These are phyloP conservation scores for Drosophila murphyi DNA, from an alignment of 1,140 invertebrate species.

Conservation along the genomic window DNA sequence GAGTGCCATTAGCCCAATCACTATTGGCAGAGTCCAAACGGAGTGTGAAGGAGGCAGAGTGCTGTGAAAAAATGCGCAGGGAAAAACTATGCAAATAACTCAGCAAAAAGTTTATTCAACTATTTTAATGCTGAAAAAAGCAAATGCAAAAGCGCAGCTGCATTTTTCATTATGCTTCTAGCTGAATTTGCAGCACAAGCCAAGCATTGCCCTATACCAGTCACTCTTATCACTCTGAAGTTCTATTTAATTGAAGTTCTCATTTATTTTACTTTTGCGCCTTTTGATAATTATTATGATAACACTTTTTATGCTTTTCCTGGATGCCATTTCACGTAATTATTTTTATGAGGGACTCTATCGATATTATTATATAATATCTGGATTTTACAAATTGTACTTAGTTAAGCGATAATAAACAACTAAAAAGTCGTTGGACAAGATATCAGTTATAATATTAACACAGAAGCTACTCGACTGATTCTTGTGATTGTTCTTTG, in stretches of 20 bases:
- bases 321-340: not conserved
- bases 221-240: constrained; percentile 28
- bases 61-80: constrained; percentile 36
- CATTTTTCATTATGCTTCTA: constrained; percentile 61
- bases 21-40: constrained; percentile 14
- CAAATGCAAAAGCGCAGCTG: constrained; percentile 57
- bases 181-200: constrained; percentile 45
- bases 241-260: constrained; percentile 41
- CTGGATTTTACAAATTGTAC: too few species aligned
- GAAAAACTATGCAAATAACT: constrained; percentile 66
- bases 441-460: too few species aligned
- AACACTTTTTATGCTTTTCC: constrained; percentile 8
- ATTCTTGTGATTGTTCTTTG: too few species aligned
- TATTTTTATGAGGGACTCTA: not conserved
- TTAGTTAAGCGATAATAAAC: too few species aligned
- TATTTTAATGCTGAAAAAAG: constrained; percentile 55
- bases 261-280: constrained; percentile 54
- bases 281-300: constrained; percentile 18
- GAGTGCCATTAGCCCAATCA: constrained; percentile 58
- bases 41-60: not conserved
- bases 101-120: constrained; percentile 61
- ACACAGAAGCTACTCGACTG: too few species aligned
- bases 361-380: not conserved
- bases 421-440: too few species aligned
- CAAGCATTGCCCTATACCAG: constrained; percentile 4